phyloP scores from a whole-genome alignment of 2,113 vertebrate species.

The Macquaria ambigua region DNA sequence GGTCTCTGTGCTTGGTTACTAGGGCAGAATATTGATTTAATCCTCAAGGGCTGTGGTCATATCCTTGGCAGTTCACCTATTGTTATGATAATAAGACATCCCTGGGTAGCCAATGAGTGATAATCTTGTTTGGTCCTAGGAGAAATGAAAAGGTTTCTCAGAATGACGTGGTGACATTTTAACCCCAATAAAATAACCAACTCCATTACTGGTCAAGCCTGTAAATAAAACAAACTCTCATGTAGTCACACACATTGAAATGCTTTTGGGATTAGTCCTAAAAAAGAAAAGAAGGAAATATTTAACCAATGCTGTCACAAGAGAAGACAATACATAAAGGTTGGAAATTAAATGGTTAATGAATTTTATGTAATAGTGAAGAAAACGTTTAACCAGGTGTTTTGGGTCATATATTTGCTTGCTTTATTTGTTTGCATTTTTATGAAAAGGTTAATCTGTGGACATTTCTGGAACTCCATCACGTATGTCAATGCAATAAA shows the following conservation, averaged over 20 bases:
- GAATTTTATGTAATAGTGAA: neutral
- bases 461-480: constrained; percentile 16
- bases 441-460: constrained; percentile 18
- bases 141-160: constrained; percentile 65
- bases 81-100: constrained; percentile 78
- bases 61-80: constrained; percentile 69
- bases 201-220: constrained; percentile 50
- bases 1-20: constrained; percentile 57
- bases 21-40: constrained; percentile 72
- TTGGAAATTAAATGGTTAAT: neutral
- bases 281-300: neutral
- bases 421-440: neutral
- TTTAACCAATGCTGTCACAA: neutral
- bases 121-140: constrained; percentile 61
- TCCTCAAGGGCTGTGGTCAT: constrained; percentile 66
- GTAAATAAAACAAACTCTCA: neutral
- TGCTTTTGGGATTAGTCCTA: constrained; percentile 16
- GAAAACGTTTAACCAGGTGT: neutral
- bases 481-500: constrained; percentile 31
- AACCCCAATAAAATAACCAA: constrained; percentile 66
- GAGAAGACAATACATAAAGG: neutral
- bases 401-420: neutral
- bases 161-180: constrained; percentile 69
- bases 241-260: constrained; percentile 26
- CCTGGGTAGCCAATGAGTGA: constrained; percentile 62